phyloP scores from a whole-genome alignment of 2,888 invertebrate genomes.

The Macrophya alboannulata region DNA sequence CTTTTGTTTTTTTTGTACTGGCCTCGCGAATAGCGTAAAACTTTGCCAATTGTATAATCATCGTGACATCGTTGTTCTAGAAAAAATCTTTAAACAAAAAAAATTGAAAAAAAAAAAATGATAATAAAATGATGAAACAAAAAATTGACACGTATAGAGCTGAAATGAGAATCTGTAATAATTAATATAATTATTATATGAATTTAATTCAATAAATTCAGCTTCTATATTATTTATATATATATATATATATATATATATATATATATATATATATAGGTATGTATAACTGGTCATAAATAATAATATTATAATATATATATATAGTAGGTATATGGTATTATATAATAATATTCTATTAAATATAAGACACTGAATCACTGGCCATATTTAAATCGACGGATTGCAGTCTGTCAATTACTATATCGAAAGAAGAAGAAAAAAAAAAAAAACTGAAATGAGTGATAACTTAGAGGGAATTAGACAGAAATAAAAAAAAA shows the following conservation, averaged over 20 bases:
- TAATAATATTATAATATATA: neutral
- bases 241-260: no score
- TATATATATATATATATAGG: neutral
- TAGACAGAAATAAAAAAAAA: no score
- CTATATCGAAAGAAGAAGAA: neutral
- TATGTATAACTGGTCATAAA: neutral
- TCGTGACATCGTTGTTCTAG: neutral
- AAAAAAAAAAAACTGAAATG: neutral
- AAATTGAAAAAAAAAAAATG: neutral
- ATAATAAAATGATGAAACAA: no score
- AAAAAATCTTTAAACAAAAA: neutral
- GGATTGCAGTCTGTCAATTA: neutral
- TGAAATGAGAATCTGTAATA: neutral
- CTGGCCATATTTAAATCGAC: no score
- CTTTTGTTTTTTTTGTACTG: conserved; percentile 10
- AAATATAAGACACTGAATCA: no score
- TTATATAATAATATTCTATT: neutral
- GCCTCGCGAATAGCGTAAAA: conserved; percentile 17
- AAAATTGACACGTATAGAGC: neutral
- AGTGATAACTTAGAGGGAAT: neutral
- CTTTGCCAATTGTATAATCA: conserved; percentile 25
- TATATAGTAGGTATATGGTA: neutral
- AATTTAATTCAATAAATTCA: conserved; percentile 37
- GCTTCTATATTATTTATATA: neutral
- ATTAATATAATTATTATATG: conserved; percentile 37